Base-by-base conservation (phyloP, 1,140 invertebrate genomes). In the Hycleus cichorii region DNA sequence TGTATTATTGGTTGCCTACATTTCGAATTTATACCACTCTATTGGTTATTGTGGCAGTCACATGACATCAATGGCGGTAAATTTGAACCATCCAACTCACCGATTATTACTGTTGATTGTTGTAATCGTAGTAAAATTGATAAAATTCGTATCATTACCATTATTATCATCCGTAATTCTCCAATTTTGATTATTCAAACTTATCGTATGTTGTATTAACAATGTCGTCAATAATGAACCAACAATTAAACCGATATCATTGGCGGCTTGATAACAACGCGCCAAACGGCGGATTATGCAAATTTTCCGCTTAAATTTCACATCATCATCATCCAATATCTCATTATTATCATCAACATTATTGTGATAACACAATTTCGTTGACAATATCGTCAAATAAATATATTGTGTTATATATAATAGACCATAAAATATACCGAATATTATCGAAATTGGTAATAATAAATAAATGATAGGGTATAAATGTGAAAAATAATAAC, bases 381-480 rank as follows among this genome's bases (percentile, higher is more conserved):
- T 77, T 0, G 82, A 72, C 51, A 84, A 65, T 44, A 80, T 67
- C 74, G 84, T 82, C 3, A 85, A 74, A 49, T 83, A 77, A 0
- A 81, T 76, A 0, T 78, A 76, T 54, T 81, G 72, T 4, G 82
- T 79, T 9, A 81, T 67, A n/a, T 76, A 78, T 8, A 79, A 70
- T 11, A 79, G 77, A 46, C 80, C 81, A 4, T 78, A 59, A 11
- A 75, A 78, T 1, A 81, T 51, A 0, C 86, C 86, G 52, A 84
- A 73, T 4, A 85, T 59, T 0, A 80, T 74, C 62, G 84, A 86
- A 10, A 79, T 78, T 9, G 80, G 78, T 11, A 84, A 64, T 27
- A 86, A 70, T 25, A 82, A 69, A 61, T 80, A 83, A 52, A 82
- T 73, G n/a, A 78, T 79, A 3, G 83, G 82, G 66, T 81, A 84